A percentile compares a stretch with the other conserved stretches of the same genome.
These are phyloP conservation scores for Trachelus troglodyta DNA, from an alignment of 2,888 invertebrate species.

Conservation along the genomic window DNA sequence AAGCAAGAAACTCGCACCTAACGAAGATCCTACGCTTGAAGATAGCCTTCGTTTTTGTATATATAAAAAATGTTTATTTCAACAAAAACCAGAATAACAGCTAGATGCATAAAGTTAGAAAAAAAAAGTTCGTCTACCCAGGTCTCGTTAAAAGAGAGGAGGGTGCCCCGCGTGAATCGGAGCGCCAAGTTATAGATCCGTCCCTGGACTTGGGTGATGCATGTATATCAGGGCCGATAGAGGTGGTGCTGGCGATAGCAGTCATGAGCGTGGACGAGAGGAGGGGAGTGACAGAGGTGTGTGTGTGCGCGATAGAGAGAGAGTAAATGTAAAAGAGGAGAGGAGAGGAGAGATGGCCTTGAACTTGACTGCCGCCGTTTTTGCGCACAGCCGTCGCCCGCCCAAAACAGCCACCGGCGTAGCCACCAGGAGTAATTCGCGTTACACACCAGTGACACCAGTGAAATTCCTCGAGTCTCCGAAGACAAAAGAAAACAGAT, in stretches of 20 bases:
- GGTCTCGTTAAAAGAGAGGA: not conserved
- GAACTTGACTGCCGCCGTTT: slow-evolving; percentile 60
- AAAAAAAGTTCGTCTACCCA: not conserved
- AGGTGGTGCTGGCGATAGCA: slow-evolving; percentile 24
- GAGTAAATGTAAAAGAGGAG: slow-evolving; percentile 18
- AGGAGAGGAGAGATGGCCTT: slow-evolving; percentile 47
- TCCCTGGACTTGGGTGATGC: slow-evolving; percentile 7
- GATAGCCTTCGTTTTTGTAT: no score
- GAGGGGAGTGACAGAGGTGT: not conserved
- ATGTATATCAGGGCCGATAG: slow-evolving; percentile 21
- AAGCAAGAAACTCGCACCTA: no score
- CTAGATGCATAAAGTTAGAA: not conserved
- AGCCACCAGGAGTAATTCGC: slow-evolving; percentile 23
- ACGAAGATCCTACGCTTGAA: no score
- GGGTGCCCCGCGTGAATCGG: not conserved
- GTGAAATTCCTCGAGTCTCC: not conserved
- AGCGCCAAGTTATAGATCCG: slow-evolving; percentile 2
- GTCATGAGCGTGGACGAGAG: not conserved
- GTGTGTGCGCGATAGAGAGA: slow-evolving; percentile 17
- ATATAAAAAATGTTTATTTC: not conserved
- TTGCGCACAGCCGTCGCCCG: slow-evolving; percentile 50
- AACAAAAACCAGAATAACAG: not conserved
- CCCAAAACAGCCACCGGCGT: slow-evolving; percentile 53
- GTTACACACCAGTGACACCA: not conserved
- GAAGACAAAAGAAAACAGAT: not conserved